These are phyloP conservation scores for Catamblyrhynchus diadema DNA, from an alignment of 2,797 vertebrate genomes.

Conservation along the genomic window DNA sequence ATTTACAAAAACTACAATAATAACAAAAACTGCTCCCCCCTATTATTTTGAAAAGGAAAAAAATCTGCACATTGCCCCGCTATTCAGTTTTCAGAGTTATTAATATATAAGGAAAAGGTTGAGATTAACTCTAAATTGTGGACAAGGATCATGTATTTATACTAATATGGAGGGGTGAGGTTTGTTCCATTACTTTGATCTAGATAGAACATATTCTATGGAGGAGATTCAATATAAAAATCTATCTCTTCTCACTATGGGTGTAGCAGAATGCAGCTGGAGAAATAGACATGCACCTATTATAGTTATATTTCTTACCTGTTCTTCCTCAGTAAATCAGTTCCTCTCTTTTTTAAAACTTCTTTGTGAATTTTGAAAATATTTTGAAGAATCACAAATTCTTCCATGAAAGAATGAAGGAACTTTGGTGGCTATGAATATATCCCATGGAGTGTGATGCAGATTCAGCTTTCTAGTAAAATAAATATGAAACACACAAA, in stretches of 20 bases:
- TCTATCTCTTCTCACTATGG: neutral
- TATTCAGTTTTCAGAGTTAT: neutral
- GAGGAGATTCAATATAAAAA: neutral
- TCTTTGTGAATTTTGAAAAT: neutral
- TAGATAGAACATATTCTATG: neutral
- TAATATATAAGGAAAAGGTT: neutral
- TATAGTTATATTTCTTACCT: neutral
- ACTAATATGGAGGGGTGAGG: fast-evolving
- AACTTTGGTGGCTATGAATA: neutral
- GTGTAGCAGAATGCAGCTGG: neutral
- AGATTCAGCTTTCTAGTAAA: neutral
- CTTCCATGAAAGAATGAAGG: neutral
- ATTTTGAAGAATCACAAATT: neutral
- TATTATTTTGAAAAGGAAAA: neutral
- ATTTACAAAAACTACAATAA: neutral
- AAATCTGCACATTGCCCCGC: fast-evolving
- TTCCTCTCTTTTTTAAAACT: neutral
- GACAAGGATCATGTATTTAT: fast-evolving
- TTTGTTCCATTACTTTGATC: neutral
- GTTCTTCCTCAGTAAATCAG: neutral
- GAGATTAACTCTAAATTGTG: neutral
- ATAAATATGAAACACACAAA: neutral
- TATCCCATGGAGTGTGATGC: neutral
- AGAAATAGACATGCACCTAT: neutral
- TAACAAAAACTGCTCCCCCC: fast-evolving